Base-by-base conservation (phyloP, 2,888 invertebrate species). In the Clanis bilineata region DNA sequence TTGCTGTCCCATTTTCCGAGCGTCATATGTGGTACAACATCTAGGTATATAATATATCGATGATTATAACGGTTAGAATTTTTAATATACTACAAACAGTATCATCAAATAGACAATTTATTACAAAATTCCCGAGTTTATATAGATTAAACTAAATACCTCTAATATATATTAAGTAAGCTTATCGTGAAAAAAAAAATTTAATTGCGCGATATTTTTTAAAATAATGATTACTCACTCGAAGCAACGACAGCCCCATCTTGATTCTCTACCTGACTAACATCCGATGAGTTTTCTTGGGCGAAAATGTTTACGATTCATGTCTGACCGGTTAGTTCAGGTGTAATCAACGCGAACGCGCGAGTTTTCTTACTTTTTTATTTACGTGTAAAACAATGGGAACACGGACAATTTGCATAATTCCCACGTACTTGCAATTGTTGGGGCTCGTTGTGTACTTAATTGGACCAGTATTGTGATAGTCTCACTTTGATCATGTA, bases 191-290 rank as follows among this genome's bases (percentile, higher is more conserved):
- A 32, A 32, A n/a, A n/a, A n/a, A n/a, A n/a, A n/a, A n/a, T n/a
- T 32, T 32, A 1, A 32, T 32, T 32, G 2, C 5, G 6, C 2
- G 9, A 32, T 32, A 7, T 7, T 32, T 36, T 12, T 56, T 51
- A 51, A 58, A 54, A 60, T n/a, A n/a, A n/a, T n/a, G n/a, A n/a
- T n/a, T n/a, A 83, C 89, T 86, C 61, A 89, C 88, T 74, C 80
- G 74, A 12, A 85, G 70, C 63, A 88, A 73, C 25, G 82, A 72
- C 59, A 87, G 70, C 62, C 88, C 88, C 87, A 89, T 89, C 75
- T 63, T 72, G 21, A 45, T 60, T 62, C 63, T 65, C 66, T 63
- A 23, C 64, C 59, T 62, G 62, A 83, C 80, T 80, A 71, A 70
- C 65, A 62, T 5, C 58, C 59, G 56, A 61, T 62, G 36, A 51